Base-by-base conservation (phyloP, 2,888 invertebrate genomes). In the Marasmarcha lunaedactyla region DNA sequence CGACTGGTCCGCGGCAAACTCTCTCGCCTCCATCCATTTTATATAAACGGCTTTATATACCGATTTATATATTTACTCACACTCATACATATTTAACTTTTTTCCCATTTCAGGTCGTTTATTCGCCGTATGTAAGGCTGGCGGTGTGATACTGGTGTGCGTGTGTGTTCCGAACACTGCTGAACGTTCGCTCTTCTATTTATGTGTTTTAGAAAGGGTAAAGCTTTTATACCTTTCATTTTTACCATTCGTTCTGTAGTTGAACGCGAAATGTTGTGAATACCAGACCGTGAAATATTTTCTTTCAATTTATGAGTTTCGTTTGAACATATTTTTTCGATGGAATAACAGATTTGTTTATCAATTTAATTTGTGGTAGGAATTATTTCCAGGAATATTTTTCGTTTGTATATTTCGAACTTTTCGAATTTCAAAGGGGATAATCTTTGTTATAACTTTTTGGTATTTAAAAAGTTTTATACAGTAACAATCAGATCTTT, bases 51-150 rank as follows among this genome's bases (percentile, higher is more conserved):
- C 58, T 62, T 60, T 76, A 81, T 81, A 71, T 81, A 78, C 79
- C 78, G 74, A 83, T 81, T 81, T 81, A 81, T 81, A 77, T 81
- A 81, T 83, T 81, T 81, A 74, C 81, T 74, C 81, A 63, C 81
- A 81, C 81, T 78, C 81, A 78, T 83, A 83, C 81, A 83, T 83
- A 83, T 81, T 83, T 78, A 78, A 81, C 73, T 78, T 83, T 83
- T 83, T 81, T 79, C 76, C 77, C 77, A 81, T 83, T 81, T 78
- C 78, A 72, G 71, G 67, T 74, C 78, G 79, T 74, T 78, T 79
- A 77, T 76, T 73, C 72, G 57, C 62, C 72, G 72, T 74, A 72
- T 77, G 78, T 74, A 61, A 64, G 64, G 57, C 54, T 57, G 57
- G 62, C 55, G 61, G 55, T 51, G 51, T 48, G 50, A 30, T 11